Percentiles rank a stretch among this genome's conserved stretches.
Evolutionary conservation across 2,888 invertebrate species (phyloP).

Genomic region (Hypena proboscidalis): DNA sequence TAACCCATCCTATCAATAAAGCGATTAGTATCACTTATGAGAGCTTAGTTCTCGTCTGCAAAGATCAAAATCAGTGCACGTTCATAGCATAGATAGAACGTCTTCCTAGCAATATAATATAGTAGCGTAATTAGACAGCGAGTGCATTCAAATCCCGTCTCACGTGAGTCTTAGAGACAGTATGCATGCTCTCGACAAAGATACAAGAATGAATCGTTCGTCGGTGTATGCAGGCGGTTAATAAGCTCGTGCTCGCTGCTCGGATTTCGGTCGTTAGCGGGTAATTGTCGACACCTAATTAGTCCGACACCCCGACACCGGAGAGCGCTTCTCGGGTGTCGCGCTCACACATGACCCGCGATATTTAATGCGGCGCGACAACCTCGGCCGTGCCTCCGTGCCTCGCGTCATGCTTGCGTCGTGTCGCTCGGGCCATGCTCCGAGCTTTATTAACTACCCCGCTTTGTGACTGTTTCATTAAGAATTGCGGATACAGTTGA

Average conservation of each 20-base stretch:
- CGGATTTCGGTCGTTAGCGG: slow-evolving; percentile 79
- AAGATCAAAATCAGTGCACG: not conserved
- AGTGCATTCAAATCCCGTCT: slow-evolving; percentile 18
- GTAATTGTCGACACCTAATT: slow-evolving; percentile 81
- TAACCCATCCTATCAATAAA: no score
- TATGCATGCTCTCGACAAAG: slow-evolving; percentile 34
- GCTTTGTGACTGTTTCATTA: slow-evolving; percentile 1
- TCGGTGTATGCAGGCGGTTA: slow-evolving; percentile 58
- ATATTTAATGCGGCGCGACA: slow-evolving; percentile 57
- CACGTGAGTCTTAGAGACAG: no score
- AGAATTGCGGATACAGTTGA: slow-evolving; percentile 7
- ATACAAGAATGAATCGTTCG: slow-evolving; percentile 52
- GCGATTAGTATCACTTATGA: no score
- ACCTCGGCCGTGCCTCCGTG: slow-evolving; percentile 34
- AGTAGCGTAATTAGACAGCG: slow-evolving; percentile 23
- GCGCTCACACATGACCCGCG: slow-evolving; percentile 74
- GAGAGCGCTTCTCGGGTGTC: slow-evolving; percentile 67
- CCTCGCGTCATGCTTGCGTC: slow-evolving; percentile 5
- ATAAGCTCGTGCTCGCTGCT: slow-evolving; percentile 67
- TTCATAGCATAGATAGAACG: not conserved
- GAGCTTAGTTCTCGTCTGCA: no score
- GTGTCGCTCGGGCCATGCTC: slow-evolving; percentile 18
- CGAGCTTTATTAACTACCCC: slow-evolving; percentile 26
- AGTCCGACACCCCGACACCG: slow-evolving; percentile 67
- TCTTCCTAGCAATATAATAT: slow-evolving; percentile 10